phyloP scores from a whole-genome alignment of 2,797 vertebrate genomes.

The Oreonectes daqikongensis region DNA sequence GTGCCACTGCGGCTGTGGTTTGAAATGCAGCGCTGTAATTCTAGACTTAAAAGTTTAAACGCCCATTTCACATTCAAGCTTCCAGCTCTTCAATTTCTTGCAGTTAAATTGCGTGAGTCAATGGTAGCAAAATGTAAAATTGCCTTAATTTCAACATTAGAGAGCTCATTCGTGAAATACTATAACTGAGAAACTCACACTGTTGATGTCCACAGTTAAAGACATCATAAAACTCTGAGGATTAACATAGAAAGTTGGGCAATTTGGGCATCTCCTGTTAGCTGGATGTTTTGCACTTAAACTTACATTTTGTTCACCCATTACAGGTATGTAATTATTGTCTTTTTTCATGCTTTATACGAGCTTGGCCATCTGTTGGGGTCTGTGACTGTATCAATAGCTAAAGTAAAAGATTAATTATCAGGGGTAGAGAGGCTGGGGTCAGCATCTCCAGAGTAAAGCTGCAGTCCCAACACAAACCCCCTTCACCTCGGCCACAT shows the following conservation, averaged over 20 bases:
- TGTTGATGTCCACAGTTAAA: not conserved
- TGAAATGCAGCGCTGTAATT: slow-evolving; percentile 36
- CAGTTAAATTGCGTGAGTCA: too few relatives aligned
- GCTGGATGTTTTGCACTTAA: not conserved
- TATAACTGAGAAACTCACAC: slow-evolving; percentile 3
- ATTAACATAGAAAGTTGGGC: too few relatives aligned
- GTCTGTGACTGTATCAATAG: not conserved
- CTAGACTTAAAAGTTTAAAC: slow-evolving; percentile 24
- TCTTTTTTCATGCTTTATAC: slow-evolving; percentile 40
- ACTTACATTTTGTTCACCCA: not conserved
- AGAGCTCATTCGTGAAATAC: not conserved
- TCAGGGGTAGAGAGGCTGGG: slow-evolving; percentile 24
- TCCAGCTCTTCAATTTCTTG: not conserved
- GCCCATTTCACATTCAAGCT: slow-evolving; percentile 27
- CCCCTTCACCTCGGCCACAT: slow-evolving; percentile 57
- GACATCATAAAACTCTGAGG: too few relatives aligned
- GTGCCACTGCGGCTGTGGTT: slow-evolving; percentile 35
- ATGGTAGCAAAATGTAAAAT: slow-evolving; percentile 22
- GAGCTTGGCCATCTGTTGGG: slow-evolving; percentile 6
- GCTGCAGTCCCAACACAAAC: slow-evolving; percentile 71
- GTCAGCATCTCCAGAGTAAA: slow-evolving; percentile 64
- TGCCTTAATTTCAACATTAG: slow-evolving; percentile 35
- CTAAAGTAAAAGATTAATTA: slow-evolving; percentile 29
- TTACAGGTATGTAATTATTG: slow-evolving; percentile 33
- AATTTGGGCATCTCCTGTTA: too few relatives aligned